Evolutionary conservation across 2,113 vertebrate species (phyloP).

Genomic region (Murina feae): DNA sequence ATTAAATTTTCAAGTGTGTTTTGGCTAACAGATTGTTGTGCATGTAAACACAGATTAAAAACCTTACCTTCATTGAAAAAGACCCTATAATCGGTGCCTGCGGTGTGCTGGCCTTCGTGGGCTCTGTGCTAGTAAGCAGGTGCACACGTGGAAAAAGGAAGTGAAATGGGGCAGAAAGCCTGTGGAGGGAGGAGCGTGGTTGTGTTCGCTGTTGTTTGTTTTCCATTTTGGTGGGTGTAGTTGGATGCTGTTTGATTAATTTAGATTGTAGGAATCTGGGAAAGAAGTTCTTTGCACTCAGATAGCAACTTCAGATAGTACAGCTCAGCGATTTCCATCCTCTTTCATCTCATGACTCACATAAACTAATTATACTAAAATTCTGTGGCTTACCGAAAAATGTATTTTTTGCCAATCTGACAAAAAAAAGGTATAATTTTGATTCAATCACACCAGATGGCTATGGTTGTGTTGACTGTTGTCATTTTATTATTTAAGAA

Average conservation of each 20-base stretch:
- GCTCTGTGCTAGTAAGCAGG: neutral
- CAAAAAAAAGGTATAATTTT: neutral
- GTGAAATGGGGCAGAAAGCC: neutral
- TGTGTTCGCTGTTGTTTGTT: neutral
- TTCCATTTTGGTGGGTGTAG: neutral
- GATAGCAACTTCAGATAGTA: neutral
- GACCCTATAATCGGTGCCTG: neutral
- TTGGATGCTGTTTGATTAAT: neutral
- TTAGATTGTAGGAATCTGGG: neutral
- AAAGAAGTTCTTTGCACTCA: neutral
- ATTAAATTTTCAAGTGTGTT: conserved; percentile 15
- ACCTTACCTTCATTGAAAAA: neutral
- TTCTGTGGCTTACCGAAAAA: neutral
- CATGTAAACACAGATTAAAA: neutral
- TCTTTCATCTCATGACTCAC: neutral
- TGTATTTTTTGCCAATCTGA: neutral
- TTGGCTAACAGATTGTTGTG: neutral
- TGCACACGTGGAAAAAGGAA: neutral
- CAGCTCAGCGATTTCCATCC: neutral
- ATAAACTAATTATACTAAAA: neutral
- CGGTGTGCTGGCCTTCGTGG: neutral
- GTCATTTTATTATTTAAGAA: neutral
- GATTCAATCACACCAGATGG: neutral
- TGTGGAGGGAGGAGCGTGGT: neutral
- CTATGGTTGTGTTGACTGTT: neutral